phyloP scores from a whole-genome alignment of 2,888 invertebrate genomes.

The Acanthopleura granulata region DNA sequence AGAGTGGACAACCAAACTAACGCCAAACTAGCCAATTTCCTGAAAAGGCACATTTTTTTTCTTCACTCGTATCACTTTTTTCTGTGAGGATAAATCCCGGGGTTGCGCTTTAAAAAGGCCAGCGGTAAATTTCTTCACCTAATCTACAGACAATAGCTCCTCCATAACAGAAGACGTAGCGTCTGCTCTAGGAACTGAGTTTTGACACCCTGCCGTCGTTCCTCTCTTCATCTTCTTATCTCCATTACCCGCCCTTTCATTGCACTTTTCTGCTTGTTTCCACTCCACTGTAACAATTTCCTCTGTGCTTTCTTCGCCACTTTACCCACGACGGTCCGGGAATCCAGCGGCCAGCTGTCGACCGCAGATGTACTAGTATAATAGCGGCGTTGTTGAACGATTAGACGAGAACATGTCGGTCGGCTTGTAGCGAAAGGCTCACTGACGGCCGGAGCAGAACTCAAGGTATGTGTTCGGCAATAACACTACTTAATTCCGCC shows the following conservation, averaged over 20 bases:
- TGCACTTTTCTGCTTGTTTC: too few relatives aligned
- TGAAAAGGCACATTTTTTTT: too few relatives aligned
- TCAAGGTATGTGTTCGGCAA: not conserved
- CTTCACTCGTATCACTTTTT: too few relatives aligned
- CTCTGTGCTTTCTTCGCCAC: too few relatives aligned
- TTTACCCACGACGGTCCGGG: too few relatives aligned
- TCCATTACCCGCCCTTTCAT: too few relatives aligned
- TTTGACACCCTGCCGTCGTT: not conserved
- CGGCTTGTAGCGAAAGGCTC: not conserved
- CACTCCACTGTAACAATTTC: too few relatives aligned
- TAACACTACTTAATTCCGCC: too few relatives aligned
- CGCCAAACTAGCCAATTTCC: not conserved
- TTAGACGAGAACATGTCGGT: not conserved
- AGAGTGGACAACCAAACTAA: not conserved
- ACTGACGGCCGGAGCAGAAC: not conserved
- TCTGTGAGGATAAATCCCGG: not conserved
- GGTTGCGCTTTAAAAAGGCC: too few relatives aligned
- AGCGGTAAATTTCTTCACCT: too few relatives aligned
- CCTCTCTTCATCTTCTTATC: not conserved
- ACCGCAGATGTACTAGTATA: not conserved
- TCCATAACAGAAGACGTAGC: too few relatives aligned
- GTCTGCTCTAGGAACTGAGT: not conserved
- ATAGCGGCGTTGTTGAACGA: conserved; percentile 5
- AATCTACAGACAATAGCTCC: too few relatives aligned
- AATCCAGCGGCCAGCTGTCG: not conserved